phyloP scores from a whole-genome alignment of 35 echinoderm and acorn worm genomes.

The Anneissia japonica region DNA sequence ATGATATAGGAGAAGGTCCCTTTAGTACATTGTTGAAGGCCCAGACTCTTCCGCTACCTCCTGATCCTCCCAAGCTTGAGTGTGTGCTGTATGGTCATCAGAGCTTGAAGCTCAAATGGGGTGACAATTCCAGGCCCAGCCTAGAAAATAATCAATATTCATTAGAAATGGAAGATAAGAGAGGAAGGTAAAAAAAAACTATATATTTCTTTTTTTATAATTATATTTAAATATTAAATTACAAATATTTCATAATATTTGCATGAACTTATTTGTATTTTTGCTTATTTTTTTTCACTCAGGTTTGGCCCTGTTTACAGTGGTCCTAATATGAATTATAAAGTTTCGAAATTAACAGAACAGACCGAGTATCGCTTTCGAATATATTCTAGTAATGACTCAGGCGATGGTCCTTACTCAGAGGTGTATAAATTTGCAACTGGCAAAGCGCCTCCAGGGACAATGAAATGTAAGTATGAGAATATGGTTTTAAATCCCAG shows the following conservation, averaged over 20 bases:
- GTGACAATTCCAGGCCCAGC: slow-evolving; percentile 53
- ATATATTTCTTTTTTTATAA: not conserved
- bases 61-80: slow-evolving; percentile 78
- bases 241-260: not conserved
- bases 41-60: slow-evolving; percentile 78
- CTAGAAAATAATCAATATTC: slow-evolving; percentile 53
- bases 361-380: slow-evolving; percentile 82
- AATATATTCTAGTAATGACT: slow-evolving; percentile 84
- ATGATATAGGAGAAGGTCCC: slow-evolving; percentile 78
- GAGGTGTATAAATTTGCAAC: slow-evolving; percentile 70
- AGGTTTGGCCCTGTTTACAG: slow-evolving; percentile 83
- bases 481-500: too few relatives aligned
- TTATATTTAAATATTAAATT: not conserved
- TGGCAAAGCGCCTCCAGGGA: slow-evolving; percentile 78
- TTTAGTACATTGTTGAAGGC: slow-evolving; percentile 82
- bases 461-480: slow-evolving; percentile 68
- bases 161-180: slow-evolving; percentile 96
- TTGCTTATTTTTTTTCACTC: not conserved
- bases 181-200: slow-evolving; percentile 64
- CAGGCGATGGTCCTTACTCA: slow-evolving; percentile 71
- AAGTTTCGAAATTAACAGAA: slow-evolving; percentile 79
- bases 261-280: not conserved
- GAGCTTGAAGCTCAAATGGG: slow-evolving; percentile 94
- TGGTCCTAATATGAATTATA: slow-evolving; percentile 76
- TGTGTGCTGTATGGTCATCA: slow-evolving; percentile 88